Conservation (phyloP, 2,113 vertebrate genomes). For the Melozone crissalis region DNA sequence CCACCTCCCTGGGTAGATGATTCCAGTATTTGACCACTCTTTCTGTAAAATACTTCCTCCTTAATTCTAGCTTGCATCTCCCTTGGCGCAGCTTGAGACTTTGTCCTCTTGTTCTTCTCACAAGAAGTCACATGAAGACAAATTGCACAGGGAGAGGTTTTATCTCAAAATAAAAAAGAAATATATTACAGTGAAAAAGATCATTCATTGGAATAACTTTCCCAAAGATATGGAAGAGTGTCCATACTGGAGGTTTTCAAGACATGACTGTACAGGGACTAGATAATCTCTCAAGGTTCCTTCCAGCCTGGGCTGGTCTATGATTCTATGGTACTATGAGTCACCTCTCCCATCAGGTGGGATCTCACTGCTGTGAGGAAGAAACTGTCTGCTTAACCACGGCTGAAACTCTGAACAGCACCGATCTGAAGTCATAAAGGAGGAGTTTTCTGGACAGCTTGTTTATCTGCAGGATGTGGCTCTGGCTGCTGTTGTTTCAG, state of each 20-base stretch:
- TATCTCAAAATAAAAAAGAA: neutral
- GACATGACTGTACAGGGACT: rapidly evolving
- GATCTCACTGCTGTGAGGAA: neutral
- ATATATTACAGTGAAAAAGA: neutral
- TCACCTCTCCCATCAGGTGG: neutral
- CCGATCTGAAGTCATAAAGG: neutral
- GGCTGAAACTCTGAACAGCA: neutral
- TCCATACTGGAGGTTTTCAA: neutral
- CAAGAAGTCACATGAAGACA: neutral
- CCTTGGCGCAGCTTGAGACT: too few species aligned
- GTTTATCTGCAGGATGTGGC: neutral
- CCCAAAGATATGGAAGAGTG: neutral
- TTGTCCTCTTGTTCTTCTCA: too few species aligned
- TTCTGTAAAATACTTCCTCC: too few species aligned
- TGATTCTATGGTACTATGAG: neutral
- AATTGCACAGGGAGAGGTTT: neutral
- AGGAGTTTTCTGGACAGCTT: neutral
- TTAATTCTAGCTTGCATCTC: too few species aligned
- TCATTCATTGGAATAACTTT: neutral
- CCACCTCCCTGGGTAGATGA: too few species aligned
- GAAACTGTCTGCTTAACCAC: neutral
- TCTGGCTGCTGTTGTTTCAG: neutral
- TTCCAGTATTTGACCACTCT: too few species aligned
- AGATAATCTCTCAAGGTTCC: neutral
- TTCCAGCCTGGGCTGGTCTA: neutral